These are phyloP conservation scores for Ormyrus nitidulus DNA, from an alignment of 2,888 invertebrate species.

Conservation along the genomic window DNA sequence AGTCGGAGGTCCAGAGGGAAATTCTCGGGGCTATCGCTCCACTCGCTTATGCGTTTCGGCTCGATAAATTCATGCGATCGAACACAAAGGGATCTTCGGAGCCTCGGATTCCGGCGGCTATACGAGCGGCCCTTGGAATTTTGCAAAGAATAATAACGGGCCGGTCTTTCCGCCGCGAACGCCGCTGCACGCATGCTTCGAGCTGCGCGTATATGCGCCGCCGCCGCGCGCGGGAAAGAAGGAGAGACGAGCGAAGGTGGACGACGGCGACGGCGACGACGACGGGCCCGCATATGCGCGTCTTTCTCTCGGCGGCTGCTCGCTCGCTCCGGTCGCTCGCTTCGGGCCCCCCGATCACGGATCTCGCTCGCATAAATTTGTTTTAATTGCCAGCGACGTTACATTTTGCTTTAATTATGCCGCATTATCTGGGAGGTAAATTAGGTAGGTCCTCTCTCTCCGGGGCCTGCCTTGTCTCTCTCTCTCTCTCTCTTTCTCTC, in stretches of 20 bases:
- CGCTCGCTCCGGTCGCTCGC: slow-evolving; percentile 53
- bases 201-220: background rate
- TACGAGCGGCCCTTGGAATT: slow-evolving; percentile 20
- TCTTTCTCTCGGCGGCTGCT: slow-evolving; percentile 40
- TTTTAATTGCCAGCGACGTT: slow-evolving; percentile 76
- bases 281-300: slow-evolving; percentile 44
- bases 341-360: slow-evolving; percentile 72
- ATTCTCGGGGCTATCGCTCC: slow-evolving; percentile 13
- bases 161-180: slow-evolving; percentile 4
- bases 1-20: slow-evolving; percentile 15
- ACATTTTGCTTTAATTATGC: slow-evolving; percentile 76
- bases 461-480: slow-evolving; percentile 49
- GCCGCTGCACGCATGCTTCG: slow-evolving; percentile 2
- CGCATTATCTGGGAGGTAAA: slow-evolving; percentile 76
- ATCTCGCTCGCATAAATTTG: slow-evolving; percentile 76
- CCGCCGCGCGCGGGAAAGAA: slow-evolving; percentile 4
- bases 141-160: slow-evolving; percentile 45
- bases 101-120: slow-evolving; percentile 54
- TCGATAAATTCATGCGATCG: slow-evolving; percentile 52
- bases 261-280: slow-evolving; percentile 59
- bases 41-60: slow-evolving; percentile 20
- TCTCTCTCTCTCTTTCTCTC: slow-evolving; percentile 48
- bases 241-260: slow-evolving; percentile 29
- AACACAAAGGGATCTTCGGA: slow-evolving; percentile 46
- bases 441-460: slow-evolving; percentile 73